Base-by-base conservation (phyloP, 2,113 vertebrate species). In the Oryzias javanicus region DNA sequence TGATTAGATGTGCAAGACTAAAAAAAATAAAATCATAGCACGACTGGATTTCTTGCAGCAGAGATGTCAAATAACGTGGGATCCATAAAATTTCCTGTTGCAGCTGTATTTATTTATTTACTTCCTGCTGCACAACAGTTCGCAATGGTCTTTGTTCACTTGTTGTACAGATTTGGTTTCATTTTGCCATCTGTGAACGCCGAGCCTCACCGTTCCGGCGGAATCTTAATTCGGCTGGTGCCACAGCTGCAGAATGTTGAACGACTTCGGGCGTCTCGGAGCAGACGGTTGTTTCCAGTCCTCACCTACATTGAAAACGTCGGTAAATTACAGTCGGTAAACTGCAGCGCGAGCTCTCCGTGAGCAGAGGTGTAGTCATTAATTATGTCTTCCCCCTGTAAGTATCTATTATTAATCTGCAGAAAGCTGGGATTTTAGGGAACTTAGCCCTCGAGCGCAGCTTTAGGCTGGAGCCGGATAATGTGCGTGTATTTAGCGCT, bases 391-490 rank as follows among this genome's bases (percentile, higher is more conserved):
- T 66, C 60, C 75, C 51, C 52, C 78, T 74, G 35, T 16, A 49
- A 49, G 67, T 76, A 80, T 80, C 64, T 78, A 73, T 79, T 82
- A 81, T 81, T 86, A 55, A 81, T 72, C 59, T 62, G 54, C 49
- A 75, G 70, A 81, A 79, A 76, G 57, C 61, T 46, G 55, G 67
- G 64, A 70, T 81, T 85, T 83, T 81, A 64, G 53, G 64, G 44
- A 79, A 70, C 55, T 72, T 74, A 78, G 72, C 74, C 72, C 79
- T 45, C 44, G 50, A 80, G 79, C 76, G 59, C 50, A 64, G 74
- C 67, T 80, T 64, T 41, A 67, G 86, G 83, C 74, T 86, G 48
- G 67, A 74, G 64, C 77, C 76, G 72, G 74, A 72, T 80, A 81
- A 81, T 85, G 63, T 71, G 71, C 64, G 53, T 87, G 62, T 48